A percentile compares a stretch with the other conserved stretches of the same genome.
Conservation (phyloP, 2,113 vertebrate genomes). For the Cynoglossus semilaevis region DNA sequence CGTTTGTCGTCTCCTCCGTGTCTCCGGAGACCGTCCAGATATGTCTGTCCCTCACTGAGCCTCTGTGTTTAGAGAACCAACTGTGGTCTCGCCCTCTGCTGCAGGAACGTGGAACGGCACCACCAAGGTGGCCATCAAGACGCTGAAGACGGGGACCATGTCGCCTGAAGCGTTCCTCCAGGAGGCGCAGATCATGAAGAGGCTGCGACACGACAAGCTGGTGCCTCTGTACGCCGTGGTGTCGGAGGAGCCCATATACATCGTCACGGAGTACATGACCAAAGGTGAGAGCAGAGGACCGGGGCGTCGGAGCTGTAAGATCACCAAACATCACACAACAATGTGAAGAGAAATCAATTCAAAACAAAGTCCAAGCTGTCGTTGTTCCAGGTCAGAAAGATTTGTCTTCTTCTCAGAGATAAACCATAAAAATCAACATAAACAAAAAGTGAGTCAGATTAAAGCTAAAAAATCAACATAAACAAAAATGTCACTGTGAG, state of each 20-base stretch:
- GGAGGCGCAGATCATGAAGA: constrained; percentile 98
- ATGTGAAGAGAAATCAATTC: too few relatives aligned
- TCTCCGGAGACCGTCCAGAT: constrained; percentile 35
- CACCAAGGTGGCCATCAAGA: constrained; percentile 96
- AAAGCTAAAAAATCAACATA: too few relatives aligned
- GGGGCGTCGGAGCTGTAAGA: not conserved
- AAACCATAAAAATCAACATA: too few relatives aligned
- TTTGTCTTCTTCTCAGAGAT: too few relatives aligned
- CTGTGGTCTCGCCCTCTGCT: constrained; percentile 2
- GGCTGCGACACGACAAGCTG: constrained; percentile 90
- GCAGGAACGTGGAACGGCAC: constrained; percentile 95
- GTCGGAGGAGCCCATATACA: constrained; percentile 95
- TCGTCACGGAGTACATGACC: constrained; percentile 95
- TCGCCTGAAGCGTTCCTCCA: constrained; percentile 95
- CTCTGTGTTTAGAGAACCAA: constrained; percentile 7
- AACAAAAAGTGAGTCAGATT: too few relatives aligned
- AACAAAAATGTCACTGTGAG: too few relatives aligned
- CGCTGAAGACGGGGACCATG: constrained; percentile 94
- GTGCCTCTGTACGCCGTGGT: constrained; percentile 93
- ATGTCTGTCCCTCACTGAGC: constrained; percentile 9
- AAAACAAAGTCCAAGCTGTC: too few relatives aligned
- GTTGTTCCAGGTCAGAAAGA: too few relatives aligned
- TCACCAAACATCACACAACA: too few relatives aligned
- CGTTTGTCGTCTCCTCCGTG: constrained; percentile 46
- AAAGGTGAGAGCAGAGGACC: constrained; percentile 78